A percentile compares a stretch with the other conserved stretches of the same genome.
Conservation (phyloP, 2,113 vertebrate genomes). For the Rhinichthys klamathensis region DNA sequence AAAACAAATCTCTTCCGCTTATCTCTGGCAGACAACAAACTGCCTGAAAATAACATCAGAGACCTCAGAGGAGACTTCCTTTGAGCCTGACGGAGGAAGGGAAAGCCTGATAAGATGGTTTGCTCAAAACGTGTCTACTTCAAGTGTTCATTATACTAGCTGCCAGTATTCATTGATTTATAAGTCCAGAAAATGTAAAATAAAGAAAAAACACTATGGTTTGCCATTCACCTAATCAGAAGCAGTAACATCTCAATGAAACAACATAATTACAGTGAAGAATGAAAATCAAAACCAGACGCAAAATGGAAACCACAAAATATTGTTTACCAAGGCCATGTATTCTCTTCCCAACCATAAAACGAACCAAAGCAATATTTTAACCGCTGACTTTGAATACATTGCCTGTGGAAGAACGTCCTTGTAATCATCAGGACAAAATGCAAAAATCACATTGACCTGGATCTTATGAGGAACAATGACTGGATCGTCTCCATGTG, state of each 20-base stretch:
- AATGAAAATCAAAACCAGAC: not conserved
- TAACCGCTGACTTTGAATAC: not conserved
- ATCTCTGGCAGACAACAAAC: slow-evolving; percentile 69
- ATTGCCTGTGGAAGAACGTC: not conserved
- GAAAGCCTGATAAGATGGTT: slow-evolving; percentile 29
- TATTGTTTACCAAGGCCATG: not conserved
- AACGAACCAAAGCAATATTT: not conserved
- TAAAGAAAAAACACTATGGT: not conserved
- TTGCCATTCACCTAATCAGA: slow-evolving; percentile 18
- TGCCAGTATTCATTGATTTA: not conserved
- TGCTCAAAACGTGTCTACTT: slow-evolving; percentile 9
- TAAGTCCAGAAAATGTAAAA: not conserved
- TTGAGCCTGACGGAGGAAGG: slow-evolving; percentile 44
- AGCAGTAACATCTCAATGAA: slow-evolving; percentile 14
- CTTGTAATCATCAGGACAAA: slow-evolving; percentile 1
- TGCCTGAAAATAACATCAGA: slow-evolving; percentile 74
- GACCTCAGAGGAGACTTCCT: slow-evolving; percentile 68
- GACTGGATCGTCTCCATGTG: slow-evolving; percentile 17
- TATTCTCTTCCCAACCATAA: slow-evolving; percentile 21
- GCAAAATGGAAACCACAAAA: slow-evolving; percentile 34
- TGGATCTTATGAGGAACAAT: slow-evolving; percentile 2
- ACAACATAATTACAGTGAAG: slow-evolving; percentile 11
- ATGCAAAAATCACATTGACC: not conserved
- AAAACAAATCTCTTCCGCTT: slow-evolving; percentile 58
- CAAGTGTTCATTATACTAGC: not conserved